These are phyloP conservation scores for Cylloceria caligata DNA, from an alignment of 2,888 invertebrate species.

Conservation along the genomic window DNA sequence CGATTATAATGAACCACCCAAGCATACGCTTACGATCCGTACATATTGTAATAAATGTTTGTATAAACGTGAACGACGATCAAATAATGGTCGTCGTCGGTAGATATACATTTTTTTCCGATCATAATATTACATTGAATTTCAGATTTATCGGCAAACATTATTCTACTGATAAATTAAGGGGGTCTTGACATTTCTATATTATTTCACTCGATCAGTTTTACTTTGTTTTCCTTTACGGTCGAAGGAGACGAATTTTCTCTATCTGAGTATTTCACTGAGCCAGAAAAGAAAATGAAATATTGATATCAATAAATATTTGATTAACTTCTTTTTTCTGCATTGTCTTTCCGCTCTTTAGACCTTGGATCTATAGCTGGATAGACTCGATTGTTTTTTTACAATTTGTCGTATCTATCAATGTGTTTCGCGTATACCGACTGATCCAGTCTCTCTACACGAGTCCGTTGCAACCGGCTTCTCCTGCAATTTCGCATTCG, in stretches of 20 bases:
- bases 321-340: too few species aligned
- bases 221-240: not conserved
- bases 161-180: slow-evolving; percentile 3
- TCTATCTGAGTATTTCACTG: not conserved
- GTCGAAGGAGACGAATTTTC: not conserved
- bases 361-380: too few species aligned
- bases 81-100: slow-evolving; percentile 5
- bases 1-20: slow-evolving; percentile 58
- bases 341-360: too few species aligned
- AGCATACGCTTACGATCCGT: not conserved
- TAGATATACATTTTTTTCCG: slow-evolving; percentile 26
- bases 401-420: too few species aligned
- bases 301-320: too few species aligned
- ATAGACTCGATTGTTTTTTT: too few species aligned
- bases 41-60: slow-evolving; percentile 19
- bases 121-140: slow-evolving; percentile 15
- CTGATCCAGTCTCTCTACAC: too few species aligned
- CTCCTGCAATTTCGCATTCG: too few species aligned
- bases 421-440: too few species aligned
- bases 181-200: not conserved
- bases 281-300: too few species aligned
- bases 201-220: not conserved
- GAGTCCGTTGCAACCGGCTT: too few species aligned
- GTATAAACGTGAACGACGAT: not conserved
- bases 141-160: not conserved